Evolutionary conservation across 2,113 vertebrate genomes (phyloP), one percentile per base, ranked within the genome.

Genomic region (Martes martes): DNA sequence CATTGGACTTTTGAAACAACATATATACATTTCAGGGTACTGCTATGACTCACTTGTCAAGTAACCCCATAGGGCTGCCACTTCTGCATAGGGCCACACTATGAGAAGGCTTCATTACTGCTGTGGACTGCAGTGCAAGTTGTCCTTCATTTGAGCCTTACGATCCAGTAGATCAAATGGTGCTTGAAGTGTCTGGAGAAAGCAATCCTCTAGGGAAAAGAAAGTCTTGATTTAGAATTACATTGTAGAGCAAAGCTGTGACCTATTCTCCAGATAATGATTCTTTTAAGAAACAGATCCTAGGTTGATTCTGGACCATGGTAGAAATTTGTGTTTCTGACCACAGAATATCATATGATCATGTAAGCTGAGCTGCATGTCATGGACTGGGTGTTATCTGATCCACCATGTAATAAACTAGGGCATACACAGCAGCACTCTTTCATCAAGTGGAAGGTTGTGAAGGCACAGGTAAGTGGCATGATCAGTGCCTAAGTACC

Each of bases 1-100:
- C 57, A 6, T 2, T 89, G 89, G 23, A 84, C 80, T 89, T 92
- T 96, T 92, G 50, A 96, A 92, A 90, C 24, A 82, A 83, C 16
- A 50, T 71, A 36, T 26, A 42, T 63, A 76, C 19, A 63, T 65
- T 65, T 92, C 57, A 94, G 36, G 42, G 39, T 80, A 45, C 42
- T 87, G 4, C 78, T 84, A 42, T 63, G 39, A 87, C 23, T 42
- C 50, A 59, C 36, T 93, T 83, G 86, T 79, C 80, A 78, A 74
- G 31, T 28, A 92, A 55, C 5, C 9, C 36, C 33, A 18, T 84
- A 36, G 84, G 28, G 14, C 2, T 93, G 16, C 31, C 33, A 65
- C 57, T 76, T 92, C 81, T 33, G 23, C 94, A 71, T 4, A 14
- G 83, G 24, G 9, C 79, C 47, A 74, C 52, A 59, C 16, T 28